Evolutionary conservation across 1,140 invertebrate species (phyloP).

Genomic region (Lepidurus packardi): DNA sequence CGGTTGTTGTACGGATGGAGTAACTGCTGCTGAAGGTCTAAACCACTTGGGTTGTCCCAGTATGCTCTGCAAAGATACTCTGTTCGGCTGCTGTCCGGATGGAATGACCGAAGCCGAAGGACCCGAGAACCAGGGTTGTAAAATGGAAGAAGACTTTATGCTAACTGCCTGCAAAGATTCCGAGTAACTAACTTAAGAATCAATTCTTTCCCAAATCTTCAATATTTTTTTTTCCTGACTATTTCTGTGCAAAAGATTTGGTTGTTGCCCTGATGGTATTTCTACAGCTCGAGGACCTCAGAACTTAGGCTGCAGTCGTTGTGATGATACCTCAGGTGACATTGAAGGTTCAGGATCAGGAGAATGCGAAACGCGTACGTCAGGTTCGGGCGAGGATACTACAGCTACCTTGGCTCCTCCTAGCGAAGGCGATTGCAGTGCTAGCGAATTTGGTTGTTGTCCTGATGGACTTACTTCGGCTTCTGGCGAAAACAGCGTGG

Average conservation of each 20-base stretch:
- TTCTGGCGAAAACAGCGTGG: not conserved
- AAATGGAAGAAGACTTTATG: constrained; percentile 48
- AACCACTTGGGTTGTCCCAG: constrained; percentile 70
- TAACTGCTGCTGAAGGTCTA: constrained; percentile 68
- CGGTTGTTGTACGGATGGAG: constrained; percentile 84
- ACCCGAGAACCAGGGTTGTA: constrained; percentile 76
- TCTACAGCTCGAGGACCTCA: constrained; percentile 54
- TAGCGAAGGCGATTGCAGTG: constrained; percentile 46
- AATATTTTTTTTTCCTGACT: not conserved
- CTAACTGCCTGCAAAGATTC: constrained; percentile 57
- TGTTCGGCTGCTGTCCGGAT: constrained; percentile 82
- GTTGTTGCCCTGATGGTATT: constrained; percentile 58
- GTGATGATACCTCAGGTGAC: constrained; percentile 39
- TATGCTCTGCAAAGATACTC: constrained; percentile 63
- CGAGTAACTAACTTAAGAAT: constrained; percentile 47
- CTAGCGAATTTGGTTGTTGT: constrained; percentile 67
- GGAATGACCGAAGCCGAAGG: constrained; percentile 69
- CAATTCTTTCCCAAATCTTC: not conserved
- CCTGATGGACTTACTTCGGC: constrained; percentile 58
- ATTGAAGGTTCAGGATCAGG: constrained; percentile 29
- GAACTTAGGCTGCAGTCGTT: constrained; percentile 52
- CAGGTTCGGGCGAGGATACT: constrained; percentile 29
- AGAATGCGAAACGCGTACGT: not conserved
- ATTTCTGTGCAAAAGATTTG: constrained; percentile 44
- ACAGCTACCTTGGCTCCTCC: constrained; percentile 35